Conservation (phyloP, 2,888 invertebrate genomes). For the Thera obeliscata region DNA sequence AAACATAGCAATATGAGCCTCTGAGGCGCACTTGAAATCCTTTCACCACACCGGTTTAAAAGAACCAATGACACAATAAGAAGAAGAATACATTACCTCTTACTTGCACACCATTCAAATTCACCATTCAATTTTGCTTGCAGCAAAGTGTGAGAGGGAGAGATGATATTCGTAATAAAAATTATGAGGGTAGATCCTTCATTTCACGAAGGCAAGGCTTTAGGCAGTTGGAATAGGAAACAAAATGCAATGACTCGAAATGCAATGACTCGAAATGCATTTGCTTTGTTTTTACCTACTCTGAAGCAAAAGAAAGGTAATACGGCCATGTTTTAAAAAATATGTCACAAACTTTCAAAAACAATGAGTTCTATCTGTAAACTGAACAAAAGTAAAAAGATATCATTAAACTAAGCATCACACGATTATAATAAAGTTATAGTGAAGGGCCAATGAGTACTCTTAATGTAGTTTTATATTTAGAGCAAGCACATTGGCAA, state of each 20-base stretch:
- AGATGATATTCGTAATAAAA: too few relatives aligned
- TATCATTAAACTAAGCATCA: constrained; percentile 59
- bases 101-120: too few relatives aligned
- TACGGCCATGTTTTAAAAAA: too few relatives aligned
- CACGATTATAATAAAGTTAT: constrained; percentile 46
- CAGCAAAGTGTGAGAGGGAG: too few relatives aligned
- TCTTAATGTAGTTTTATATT: constrained; percentile 52
- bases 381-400: constrained; percentile 40
- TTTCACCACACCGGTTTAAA: too few relatives aligned
- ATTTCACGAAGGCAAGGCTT: background rate
- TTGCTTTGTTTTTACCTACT: background rate
- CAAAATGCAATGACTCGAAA: background rate
- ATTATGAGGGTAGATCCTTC: too few relatives aligned
- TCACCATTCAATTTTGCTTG: too few relatives aligned
- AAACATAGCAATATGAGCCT: too few relatives aligned
- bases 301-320: too few relatives aligned
- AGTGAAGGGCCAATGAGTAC: constrained; percentile 66
- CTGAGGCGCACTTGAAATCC: too few relatives aligned
- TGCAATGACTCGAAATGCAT: background rate
- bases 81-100: too few relatives aligned
- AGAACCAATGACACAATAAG: too few relatives aligned
- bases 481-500: constrained; percentile 44
- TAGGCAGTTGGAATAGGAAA: background rate
- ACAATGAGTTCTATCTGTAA: constrained; percentile 36
- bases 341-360: background rate